Evolutionary conservation across 2,113 vertebrate genomes (phyloP).

Genomic region (Heterotilapia buettikoferi): DNA sequence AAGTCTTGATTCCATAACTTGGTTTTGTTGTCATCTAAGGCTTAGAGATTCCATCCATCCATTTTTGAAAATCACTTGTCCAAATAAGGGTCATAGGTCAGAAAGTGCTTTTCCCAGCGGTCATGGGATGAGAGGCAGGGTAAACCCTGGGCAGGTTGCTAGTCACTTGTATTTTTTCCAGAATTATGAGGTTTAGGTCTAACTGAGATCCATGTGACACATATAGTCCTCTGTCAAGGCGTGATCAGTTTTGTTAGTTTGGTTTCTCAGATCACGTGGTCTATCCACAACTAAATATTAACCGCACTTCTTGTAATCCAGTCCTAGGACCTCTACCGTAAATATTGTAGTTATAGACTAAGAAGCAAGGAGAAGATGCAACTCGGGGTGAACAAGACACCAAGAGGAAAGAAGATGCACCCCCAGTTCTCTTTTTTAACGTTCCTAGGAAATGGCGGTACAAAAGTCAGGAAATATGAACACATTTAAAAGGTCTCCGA

Average conservation of each 20-base stretch:
- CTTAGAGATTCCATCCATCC: background rate
- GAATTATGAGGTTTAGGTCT: background rate
- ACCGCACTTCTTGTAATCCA: background rate
- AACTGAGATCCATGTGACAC: background rate
- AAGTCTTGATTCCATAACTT: background rate
- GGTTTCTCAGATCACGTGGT: background rate
- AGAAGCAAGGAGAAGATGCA: background rate
- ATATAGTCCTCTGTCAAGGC: background rate
- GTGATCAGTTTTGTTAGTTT: background rate
- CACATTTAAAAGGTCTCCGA: slow-evolving; percentile 13
- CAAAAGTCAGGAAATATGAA: slow-evolving; percentile 29
- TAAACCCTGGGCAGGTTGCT: background rate
- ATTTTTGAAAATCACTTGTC: background rate
- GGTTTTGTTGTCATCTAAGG: background rate
- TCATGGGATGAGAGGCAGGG: background rate
- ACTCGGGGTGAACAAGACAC: background rate
- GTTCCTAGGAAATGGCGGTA: background rate
- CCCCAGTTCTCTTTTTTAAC: background rate
- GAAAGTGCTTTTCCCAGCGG: background rate
- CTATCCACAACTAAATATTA: background rate
- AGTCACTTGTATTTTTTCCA: background rate
- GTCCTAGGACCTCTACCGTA: background rate
- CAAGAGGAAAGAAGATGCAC: background rate
- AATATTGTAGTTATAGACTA: background rate
- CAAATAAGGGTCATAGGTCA: background rate